phyloP scores from a whole-genome alignment of 2,113 vertebrate species.

The Xyliphius kryptos region DNA sequence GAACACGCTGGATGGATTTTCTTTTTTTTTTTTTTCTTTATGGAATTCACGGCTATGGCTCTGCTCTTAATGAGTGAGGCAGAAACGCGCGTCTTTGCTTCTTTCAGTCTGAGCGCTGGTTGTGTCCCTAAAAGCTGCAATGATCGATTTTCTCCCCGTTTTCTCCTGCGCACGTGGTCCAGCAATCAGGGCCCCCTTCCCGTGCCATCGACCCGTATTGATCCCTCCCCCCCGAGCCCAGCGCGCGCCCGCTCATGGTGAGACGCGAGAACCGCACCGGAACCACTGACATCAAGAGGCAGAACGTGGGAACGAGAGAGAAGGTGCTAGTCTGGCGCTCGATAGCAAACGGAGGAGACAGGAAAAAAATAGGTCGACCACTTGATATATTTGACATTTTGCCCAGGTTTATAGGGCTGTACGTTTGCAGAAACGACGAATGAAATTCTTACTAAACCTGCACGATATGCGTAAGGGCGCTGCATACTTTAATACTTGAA shows the following conservation, averaged over 20 bases:
- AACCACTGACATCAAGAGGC: constrained; percentile 41
- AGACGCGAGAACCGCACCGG: constrained; percentile 40
- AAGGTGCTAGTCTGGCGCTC: constrained; percentile 20
- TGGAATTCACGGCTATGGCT: too few species aligned
- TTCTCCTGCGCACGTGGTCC: constrained; percentile 74
- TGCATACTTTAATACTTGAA: too few species aligned
- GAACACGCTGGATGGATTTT: too few species aligned
- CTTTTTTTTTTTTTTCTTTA: too few species aligned
- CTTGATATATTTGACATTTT: too few species aligned
- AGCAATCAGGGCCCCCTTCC: constrained; percentile 79
- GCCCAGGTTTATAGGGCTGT: too few species aligned
- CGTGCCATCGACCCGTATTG: constrained; percentile 70
- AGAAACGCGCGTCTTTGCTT: too few species aligned
- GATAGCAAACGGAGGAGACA: constrained; percentile 17
- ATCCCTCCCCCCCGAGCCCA: constrained; percentile 53
- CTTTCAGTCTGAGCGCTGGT: constrained; percentile 65
- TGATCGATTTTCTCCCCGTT: constrained; percentile 77
- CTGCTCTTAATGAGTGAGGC: too few species aligned
- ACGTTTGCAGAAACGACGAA: too few species aligned
- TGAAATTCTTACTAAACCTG: too few species aligned
- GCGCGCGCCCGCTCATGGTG: constrained; percentile 42
- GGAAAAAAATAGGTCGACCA: not conserved
- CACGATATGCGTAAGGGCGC: too few species aligned
- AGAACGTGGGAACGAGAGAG: constrained; percentile 31
- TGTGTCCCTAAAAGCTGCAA: constrained; percentile 77